These are phyloP conservation scores for Sisor rabdophorus DNA, from an alignment of 2,113 vertebrate species.

Conservation along the genomic window DNA sequence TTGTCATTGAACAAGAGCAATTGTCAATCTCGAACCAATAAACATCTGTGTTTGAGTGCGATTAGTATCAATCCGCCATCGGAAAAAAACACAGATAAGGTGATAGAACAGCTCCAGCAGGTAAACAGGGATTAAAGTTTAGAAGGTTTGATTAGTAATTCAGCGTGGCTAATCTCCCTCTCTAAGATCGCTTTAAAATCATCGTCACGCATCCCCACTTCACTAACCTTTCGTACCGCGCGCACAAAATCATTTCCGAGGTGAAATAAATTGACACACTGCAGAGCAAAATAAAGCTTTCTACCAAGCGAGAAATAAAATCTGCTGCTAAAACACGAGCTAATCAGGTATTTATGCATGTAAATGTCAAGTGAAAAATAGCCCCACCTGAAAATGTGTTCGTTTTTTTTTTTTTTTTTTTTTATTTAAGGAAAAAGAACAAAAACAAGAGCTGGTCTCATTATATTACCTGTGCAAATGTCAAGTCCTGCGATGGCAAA, in stretches of 20 bases:
- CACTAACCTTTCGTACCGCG: neutral
- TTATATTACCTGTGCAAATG: conserved; percentile 64
- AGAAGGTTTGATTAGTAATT: conserved; percentile 60
- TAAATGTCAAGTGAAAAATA: conserved; percentile 58
- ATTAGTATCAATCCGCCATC: conserved; percentile 60
- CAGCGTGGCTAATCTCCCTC: conserved; percentile 56
- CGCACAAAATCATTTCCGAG: neutral
- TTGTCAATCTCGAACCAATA: neutral
- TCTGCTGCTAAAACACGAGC: conserved; percentile 45
- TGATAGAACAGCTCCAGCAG: conserved; percentile 49
- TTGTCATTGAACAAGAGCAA: conserved; percentile 45
- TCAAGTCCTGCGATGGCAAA: conserved; percentile 54
- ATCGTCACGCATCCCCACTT: conserved; percentile 38
- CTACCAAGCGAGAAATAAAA: conserved; percentile 47
- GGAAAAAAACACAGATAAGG: conserved; percentile 62
- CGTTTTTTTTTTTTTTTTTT: neutral
- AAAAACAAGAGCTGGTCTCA: conserved; percentile 63
- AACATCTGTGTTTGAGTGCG: conserved; percentile 33
- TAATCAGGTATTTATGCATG: conserved; percentile 59
- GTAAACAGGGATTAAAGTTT: conserved; percentile 60
- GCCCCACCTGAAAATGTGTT: conserved; percentile 50
- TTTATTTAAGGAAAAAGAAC: neutral
- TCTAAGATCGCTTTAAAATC: conserved; percentile 49
- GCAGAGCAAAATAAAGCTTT: conserved; percentile 35
- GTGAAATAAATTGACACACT: conserved; percentile 14